phyloP scores from a whole-genome alignment of 2,113 vertebrate species.

The Ammospiza nelsoni region DNA sequence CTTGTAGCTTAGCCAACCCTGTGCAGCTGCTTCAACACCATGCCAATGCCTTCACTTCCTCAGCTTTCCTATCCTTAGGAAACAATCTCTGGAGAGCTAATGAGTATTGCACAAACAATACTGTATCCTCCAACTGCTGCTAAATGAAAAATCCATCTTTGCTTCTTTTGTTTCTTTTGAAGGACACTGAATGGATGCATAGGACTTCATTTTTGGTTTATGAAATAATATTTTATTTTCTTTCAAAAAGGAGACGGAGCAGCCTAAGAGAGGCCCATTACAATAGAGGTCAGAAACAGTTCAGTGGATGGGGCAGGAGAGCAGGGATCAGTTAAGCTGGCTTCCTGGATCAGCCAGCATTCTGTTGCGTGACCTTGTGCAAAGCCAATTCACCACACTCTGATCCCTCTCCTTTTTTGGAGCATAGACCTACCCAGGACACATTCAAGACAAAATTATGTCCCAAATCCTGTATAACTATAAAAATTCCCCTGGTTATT shows the following conservation, averaged over 20 bases:
- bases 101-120: slow-evolving; percentile 28
- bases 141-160: slow-evolving; percentile 17
- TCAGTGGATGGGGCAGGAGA: background rate
- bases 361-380: background rate
- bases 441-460: background rate
- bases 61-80: background rate
- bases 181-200: background rate
- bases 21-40: slow-evolving; percentile 29
- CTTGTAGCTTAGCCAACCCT: slow-evolving; percentile 39
- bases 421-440: background rate
- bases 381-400: background rate
- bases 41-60: slow-evolving; percentile 50
- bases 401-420: background rate
- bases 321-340: background rate
- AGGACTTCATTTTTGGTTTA: background rate
- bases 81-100: slow-evolving; percentile 36
- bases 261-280: background rate
- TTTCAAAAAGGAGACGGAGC: background rate
- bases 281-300: slow-evolving; percentile 11
- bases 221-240: background rate
- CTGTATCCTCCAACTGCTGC: background rate
- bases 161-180: slow-evolving; percentile 19
- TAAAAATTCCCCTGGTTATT: background rate
- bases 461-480: background rate
- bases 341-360: background rate